A percentile compares a stretch with the other conserved stretches of the same genome.
phyloP scores from a whole-genome alignment of 2,113 vertebrate genomes.

The Anas platyrhynchos region DNA sequence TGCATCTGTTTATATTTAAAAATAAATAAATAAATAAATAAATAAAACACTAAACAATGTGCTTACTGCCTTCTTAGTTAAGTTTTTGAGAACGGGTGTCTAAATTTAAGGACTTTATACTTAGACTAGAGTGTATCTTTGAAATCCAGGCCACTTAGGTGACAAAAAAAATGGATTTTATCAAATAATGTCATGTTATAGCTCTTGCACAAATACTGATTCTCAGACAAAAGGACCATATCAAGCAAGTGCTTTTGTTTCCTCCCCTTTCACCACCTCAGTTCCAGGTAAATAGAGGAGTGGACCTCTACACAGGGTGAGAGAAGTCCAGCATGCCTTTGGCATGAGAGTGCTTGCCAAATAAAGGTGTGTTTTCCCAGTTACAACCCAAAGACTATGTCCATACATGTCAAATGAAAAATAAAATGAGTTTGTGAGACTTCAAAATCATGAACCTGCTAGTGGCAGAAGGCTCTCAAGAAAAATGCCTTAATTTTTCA shows the following conservation, averaged over 20 bases:
- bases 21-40: not conserved
- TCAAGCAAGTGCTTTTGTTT: not conserved
- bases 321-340: not conserved
- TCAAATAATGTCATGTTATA: not conserved
- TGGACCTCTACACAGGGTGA: rapidly evolving
- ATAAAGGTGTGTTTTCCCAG: not conserved
- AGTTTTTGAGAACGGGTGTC: not conserved
- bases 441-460: not conserved
- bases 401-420: not conserved
- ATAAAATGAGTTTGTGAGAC: not conserved
- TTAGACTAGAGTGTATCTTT: not conserved
- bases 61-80: rapidly evolving
- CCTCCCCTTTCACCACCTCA: not conserved
- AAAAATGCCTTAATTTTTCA: not conserved
- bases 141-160: not conserved
- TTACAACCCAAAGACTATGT: not conserved
- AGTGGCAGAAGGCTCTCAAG: not conserved
- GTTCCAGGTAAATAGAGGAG: not conserved
- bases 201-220: not conserved
- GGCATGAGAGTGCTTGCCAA: not conserved
- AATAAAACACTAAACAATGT: not conserved
- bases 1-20: not conserved
- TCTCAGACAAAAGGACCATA: not conserved
- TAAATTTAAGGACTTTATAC: not conserved
- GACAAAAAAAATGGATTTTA: not conserved